phyloP scores from a whole-genome alignment of 2,888 invertebrate genomes.

The Acanthosoma haemorrhoidale region DNA sequence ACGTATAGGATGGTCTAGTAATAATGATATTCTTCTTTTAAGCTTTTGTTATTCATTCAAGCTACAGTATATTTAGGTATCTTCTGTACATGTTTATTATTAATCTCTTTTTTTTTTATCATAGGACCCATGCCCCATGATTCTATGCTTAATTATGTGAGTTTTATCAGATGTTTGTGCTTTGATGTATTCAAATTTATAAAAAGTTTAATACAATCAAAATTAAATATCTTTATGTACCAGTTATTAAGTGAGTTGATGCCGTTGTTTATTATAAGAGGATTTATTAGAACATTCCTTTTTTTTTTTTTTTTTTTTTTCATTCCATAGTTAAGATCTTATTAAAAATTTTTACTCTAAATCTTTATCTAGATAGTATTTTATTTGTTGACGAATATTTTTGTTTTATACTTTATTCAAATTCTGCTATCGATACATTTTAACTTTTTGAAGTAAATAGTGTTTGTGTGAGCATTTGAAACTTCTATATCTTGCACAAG shows the following conservation, averaged over 20 bases:
- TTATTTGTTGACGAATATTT: background rate
- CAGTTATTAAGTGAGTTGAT: background rate
- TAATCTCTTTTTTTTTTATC: too few relatives aligned
- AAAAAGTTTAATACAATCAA: background rate
- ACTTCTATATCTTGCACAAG: slow-evolving; percentile 3
- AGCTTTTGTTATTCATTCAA: background rate
- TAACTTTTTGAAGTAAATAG: background rate
- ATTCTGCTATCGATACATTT: background rate
- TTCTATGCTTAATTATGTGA: background rate
- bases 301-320: background rate
- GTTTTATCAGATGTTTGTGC: slow-evolving; percentile 20
- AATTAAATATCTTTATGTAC: slow-evolving; percentile 5
- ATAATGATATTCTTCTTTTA: background rate
- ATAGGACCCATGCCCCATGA: background rate
- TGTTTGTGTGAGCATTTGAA: background rate
- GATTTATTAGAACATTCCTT: slow-evolving; percentile 3
- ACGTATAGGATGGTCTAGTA: background rate
- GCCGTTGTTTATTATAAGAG: background rate
- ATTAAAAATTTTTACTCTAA: too few relatives aligned
- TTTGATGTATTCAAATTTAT: slow-evolving; percentile 14
- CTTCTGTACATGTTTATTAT: background rate
- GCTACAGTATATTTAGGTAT: background rate
- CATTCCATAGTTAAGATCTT: background rate
- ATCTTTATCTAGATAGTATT: background rate
- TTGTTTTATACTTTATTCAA: background rate